phyloP scores from a whole-genome alignment of 2,888 invertebrate genomes.

The Acanthacorydalis orientalis region DNA sequence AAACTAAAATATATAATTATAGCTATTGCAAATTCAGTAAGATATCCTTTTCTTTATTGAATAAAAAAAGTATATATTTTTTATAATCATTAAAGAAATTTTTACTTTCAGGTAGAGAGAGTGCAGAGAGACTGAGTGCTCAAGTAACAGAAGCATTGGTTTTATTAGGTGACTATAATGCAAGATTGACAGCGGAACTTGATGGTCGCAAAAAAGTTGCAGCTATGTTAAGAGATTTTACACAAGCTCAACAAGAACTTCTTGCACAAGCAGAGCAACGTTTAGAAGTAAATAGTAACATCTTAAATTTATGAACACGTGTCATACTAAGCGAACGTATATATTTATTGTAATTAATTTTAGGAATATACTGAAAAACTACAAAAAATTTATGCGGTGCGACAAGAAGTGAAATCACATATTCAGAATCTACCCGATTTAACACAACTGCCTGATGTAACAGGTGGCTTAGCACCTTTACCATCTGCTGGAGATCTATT shows the following conservation, averaged over 20 bases:
- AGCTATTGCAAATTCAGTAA: too few species aligned
- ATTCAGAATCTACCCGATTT: slow-evolving; percentile 87
- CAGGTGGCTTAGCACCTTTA: slow-evolving; percentile 79
- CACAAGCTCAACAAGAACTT: slow-evolving; percentile 70
- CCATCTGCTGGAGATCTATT: slow-evolving; percentile 94
- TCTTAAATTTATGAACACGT: background rate
- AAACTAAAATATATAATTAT: too few species aligned
- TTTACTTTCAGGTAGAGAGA: slow-evolving; percentile 47
- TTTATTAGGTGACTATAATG: slow-evolving; percentile 77
- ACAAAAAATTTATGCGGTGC: slow-evolving; percentile 68
- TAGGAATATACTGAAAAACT: slow-evolving; percentile 88
- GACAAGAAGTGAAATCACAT: slow-evolving; percentile 82
- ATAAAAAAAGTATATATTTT: background rate
- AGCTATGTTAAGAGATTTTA: slow-evolving; percentile 74
- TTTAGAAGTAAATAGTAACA: slow-evolving; percentile 49
- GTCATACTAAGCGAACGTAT: background rate
- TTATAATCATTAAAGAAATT: slow-evolving; percentile 4
- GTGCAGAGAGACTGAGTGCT: slow-evolving; percentile 57
- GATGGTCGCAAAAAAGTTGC: slow-evolving; percentile 76
- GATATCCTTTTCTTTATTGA: too few species aligned
- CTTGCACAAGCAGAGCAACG: slow-evolving; percentile 74
- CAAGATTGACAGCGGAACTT: slow-evolving; percentile 70
- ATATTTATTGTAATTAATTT: slow-evolving; percentile 16
- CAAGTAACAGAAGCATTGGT: slow-evolving; percentile 81
- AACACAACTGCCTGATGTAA: slow-evolving; percentile 79